These are phyloP conservation scores for Ceyx cyanopectus DNA, from an alignment of 2,113 vertebrate genomes.

Conservation along the genomic window DNA sequence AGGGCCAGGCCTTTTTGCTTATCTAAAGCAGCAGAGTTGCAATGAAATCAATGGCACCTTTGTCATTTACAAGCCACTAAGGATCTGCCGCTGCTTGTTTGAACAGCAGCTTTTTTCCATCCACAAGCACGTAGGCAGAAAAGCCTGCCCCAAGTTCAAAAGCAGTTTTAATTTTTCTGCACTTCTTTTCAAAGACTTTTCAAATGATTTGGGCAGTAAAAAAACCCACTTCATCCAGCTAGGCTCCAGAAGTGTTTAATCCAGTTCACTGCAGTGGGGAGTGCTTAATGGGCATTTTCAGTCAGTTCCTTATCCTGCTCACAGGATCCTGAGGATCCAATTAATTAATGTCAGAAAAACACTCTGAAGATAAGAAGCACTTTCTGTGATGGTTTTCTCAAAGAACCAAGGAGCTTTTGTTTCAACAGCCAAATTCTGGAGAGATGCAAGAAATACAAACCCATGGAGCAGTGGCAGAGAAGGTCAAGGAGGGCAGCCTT, in stretches of 20 bases:
- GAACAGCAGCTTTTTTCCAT: conserved; percentile 12
- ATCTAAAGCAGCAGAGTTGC: neutral
- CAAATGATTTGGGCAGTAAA: neutral
- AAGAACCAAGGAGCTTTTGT: conserved; percentile 55
- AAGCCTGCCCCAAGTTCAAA: conserved; percentile 17
- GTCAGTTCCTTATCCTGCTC: conserved; percentile 27
- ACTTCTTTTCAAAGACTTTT: conserved; percentile 19
- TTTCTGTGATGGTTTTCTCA: conserved; percentile 13
- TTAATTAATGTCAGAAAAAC: conserved; percentile 60
- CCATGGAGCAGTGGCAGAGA: neutral
- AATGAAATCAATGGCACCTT: conserved; percentile 24
- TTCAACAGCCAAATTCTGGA: conserved; percentile 28
- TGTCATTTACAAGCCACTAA: neutral
- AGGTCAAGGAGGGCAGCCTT: neutral
- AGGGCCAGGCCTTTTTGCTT: neutral
- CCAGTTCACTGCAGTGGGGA: neutral
- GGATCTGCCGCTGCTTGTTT: conserved; percentile 5
- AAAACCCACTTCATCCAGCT: neutral
- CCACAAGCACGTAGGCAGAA: neutral
- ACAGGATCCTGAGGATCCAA: conserved; percentile 17
- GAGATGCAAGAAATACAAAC: conserved; percentile 4
- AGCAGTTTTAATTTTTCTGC: conserved; percentile 29
- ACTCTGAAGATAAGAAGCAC: conserved; percentile 53
- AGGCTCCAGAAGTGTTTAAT: neutral
- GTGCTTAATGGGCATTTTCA: conserved; percentile 3